Evolutionary conservation across 2,888 invertebrate species (phyloP).

Genomic region (Busseola fusca): DNA sequence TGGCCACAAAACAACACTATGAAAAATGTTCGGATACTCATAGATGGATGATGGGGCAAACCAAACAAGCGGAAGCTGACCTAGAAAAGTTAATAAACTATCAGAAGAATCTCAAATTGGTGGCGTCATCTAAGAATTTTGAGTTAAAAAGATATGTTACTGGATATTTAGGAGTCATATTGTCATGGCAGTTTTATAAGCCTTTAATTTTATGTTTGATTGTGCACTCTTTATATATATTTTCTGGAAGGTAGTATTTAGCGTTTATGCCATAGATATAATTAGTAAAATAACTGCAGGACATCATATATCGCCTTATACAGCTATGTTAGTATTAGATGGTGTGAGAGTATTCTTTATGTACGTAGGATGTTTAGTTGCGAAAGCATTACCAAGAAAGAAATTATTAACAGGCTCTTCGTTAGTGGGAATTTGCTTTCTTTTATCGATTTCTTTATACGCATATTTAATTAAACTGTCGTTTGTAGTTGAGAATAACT

Average conservation of each 20-base stretch:
- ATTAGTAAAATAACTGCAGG: constrained; percentile 65
- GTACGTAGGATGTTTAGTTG: constrained; percentile 47
- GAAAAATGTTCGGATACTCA: constrained; percentile 49
- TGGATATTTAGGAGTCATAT: constrained; percentile 21
- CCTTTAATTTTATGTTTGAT: constrained; percentile 42
- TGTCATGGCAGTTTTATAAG: constrained; percentile 37
- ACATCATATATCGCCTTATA: constrained; percentile 44
- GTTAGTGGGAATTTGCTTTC: constrained; percentile 50
- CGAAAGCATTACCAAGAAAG: constrained; percentile 43
- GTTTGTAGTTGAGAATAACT: constrained; percentile 43
- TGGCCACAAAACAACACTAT: constrained; percentile 46
- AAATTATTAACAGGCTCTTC: constrained; percentile 42
- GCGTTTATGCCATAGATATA: constrained; percentile 67
- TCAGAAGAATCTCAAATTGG: constrained; percentile 35
- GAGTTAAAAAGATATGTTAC: constrained; percentile 29
- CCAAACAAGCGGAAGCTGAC: constrained; percentile 46
- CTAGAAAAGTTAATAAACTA: constrained; percentile 49
- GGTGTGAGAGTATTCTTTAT: constrained; percentile 48
- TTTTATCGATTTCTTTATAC: constrained; percentile 44
- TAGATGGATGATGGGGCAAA: constrained; percentile 59
- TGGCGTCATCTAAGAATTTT: constrained; percentile 22
- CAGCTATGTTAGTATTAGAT: constrained; percentile 52
- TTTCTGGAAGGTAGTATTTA: constrained; percentile 52
- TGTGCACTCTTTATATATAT: constrained; percentile 40
- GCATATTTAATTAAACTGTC: constrained; percentile 38